A percentile compares a stretch with the other conserved stretches of the same genome.
phyloP scores from a whole-genome alignment of 2,113 vertebrate genomes.

The Mesembrinibis cayennensis region DNA sequence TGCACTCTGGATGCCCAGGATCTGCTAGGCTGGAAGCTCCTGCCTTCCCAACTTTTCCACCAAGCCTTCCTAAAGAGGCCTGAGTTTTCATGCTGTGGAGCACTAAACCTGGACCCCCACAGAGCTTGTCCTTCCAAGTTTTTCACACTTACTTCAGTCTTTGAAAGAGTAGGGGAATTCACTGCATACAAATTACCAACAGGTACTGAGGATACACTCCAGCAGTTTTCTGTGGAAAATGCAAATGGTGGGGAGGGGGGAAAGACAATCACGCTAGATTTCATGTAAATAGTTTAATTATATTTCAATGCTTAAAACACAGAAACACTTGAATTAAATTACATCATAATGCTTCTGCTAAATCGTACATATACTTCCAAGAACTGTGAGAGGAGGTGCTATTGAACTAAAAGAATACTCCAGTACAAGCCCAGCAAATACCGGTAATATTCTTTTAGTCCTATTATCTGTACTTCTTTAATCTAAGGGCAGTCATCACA shows the following conservation, averaged over 20 bases:
- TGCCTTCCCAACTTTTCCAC: neutral
- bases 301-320: constrained; percentile 55
- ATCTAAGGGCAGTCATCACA: neutral
- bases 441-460: neutral
- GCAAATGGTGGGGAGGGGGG: neutral
- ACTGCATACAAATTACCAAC: neutral
- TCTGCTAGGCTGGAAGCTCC: neutral
- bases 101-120: neutral
- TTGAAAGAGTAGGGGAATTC: neutral
- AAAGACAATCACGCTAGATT: neutral
- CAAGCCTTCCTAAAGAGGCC: neutral
- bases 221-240: neutral
- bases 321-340: constrained; percentile 63
- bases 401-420: constrained; percentile 38
- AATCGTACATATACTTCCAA: constrained; percentile 2
- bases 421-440: constrained; percentile 24
- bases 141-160: neutral
- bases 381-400: neutral
- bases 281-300: constrained; percentile 70
- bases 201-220: neutral
- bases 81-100: neutral
- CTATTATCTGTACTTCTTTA: neutral
- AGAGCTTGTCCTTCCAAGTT: neutral
- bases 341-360: constrained; percentile 57
- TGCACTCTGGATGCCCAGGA: neutral